Conservation (phyloP, 2,888 invertebrate species). For the Diloba caeruleocephala region DNA sequence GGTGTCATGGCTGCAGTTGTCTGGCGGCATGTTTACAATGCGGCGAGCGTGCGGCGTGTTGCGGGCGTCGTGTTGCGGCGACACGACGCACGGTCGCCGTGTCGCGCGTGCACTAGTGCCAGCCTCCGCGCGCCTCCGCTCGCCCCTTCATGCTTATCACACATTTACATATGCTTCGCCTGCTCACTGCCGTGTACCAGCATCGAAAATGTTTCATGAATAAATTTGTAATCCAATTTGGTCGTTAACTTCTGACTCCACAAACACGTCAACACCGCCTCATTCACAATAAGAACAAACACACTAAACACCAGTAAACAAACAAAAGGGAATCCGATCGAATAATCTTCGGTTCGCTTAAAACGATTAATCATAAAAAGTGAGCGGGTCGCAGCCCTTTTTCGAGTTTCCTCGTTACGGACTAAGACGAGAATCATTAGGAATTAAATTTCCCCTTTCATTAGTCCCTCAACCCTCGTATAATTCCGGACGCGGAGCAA, state of each 20-base stretch:
- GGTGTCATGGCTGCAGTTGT: conserved; percentile 58
- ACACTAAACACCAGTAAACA: conserved; percentile 66
- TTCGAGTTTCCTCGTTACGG: conserved; percentile 89
- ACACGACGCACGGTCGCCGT: conserved; percentile 39
- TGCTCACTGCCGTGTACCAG: conserved; percentile 79
- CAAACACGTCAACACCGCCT: conserved; percentile 70
- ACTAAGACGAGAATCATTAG: conserved; percentile 89
- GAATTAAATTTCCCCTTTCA: conserved; percentile 90
- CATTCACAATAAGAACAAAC: conserved; percentile 72
- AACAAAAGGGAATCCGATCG: conserved; percentile 74
- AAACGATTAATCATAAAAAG: conserved; percentile 86
- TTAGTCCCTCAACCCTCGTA: conserved; percentile 90
- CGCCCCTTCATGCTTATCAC: conserved; percentile 82
- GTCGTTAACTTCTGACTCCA: conserved; percentile 80
- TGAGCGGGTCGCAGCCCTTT: conserved; percentile 84
- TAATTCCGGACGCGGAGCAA: conserved; percentile 89
- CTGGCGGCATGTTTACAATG: conserved; percentile 74
- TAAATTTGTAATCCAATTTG: conserved; percentile 87
- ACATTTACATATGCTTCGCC: conserved; percentile 86
- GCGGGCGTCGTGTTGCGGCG: conserved; percentile 40
- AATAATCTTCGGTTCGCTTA: conserved; percentile 78
- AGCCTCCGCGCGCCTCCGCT: conserved; percentile 69
- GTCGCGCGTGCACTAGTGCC: conserved; percentile 43
- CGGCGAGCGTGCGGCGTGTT: conserved; percentile 55
- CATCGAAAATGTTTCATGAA: conserved; percentile 88